Conservation (phyloP, 1,140 invertebrate species). For the Kradibia gibbosae region DNA sequence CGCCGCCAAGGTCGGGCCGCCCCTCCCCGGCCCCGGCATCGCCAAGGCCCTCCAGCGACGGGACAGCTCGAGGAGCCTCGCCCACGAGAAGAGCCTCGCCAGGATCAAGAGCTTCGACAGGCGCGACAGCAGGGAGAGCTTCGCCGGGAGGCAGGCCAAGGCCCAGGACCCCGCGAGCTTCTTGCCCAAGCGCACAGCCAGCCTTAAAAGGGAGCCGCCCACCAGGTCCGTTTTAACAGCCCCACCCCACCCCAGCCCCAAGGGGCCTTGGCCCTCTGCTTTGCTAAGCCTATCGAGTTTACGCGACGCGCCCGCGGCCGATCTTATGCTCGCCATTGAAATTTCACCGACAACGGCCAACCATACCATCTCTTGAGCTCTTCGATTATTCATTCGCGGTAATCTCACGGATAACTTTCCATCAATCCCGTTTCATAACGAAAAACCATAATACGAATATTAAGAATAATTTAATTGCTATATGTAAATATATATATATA, state of each 20-base stretch:
- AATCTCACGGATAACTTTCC: too few species aligned
- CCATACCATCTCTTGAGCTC: too few species aligned
- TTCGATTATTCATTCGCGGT: too few species aligned
- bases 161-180: slow-evolving; percentile 59
- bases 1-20: not conserved
- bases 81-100: slow-evolving; percentile 27
- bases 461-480: too few species aligned
- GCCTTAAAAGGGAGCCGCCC: slow-evolving; percentile 58
- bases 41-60: slow-evolving; percentile 14
- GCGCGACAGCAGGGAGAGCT: slow-evolving; percentile 25
- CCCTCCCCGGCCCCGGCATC: not conserved
- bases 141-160: not conserved
- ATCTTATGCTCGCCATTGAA: too few species aligned
- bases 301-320: too few species aligned
- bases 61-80: not conserved
- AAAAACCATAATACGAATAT: too few species aligned
- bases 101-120: slow-evolving; percentile 47
- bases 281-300: not conserved
- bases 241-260: too few species aligned
- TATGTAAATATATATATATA: too few species aligned
- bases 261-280: too few species aligned
- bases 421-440: too few species aligned
- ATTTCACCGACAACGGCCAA: too few species aligned
- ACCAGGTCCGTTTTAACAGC: slow-evolving; percentile 55
- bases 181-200: slow-evolving; percentile 61